Base-by-base conservation (phyloP, 2,888 invertebrate species). In the Pristionchus fissidentatus region DNA sequence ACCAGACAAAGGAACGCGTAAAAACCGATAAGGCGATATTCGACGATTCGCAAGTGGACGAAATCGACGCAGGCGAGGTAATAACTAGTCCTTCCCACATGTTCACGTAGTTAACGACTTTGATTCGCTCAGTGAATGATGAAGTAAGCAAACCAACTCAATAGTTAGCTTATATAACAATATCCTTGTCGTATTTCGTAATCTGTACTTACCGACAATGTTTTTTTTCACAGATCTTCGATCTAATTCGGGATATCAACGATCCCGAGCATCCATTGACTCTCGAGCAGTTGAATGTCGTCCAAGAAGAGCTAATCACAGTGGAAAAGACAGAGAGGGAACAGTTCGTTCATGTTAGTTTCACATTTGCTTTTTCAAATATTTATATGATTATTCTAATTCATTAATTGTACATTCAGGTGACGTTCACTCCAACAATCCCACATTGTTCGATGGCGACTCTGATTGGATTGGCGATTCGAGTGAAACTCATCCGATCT, bases 391-490 rank as follows among this genome's bases (percentile, higher is more conserved):
- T 46, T 1, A n/a, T 75, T 26, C 5, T 57, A 96, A 26, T 70
- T 70, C 5, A 49, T 2, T 49, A 29, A 19, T 3, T 15, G 26
- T 19, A 95, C 91, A 93, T 26, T 93, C 13, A 0, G 93, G 94
- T 88, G 95, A 86, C 88, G 77, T 89, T 99, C 93, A 98, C 98
- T 0, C 99, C 99, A 0, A 99, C 99, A 0, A 98, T 99, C 90
- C 98, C 98, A 0, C 98, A 99, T 92, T 99, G 99, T 92, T 97
- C 97, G 90, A 97, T 98, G 97, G 98, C 98, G 1, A 97, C 98
- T 0, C 93, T 99, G 55, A 97, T 95, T 88, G 96, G 98, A 1
- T 94, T 99, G 0, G 96, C 97, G 0, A 97, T 99, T 88, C 94
- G 96, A 70, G 97, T 98, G 0, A 96, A 97, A 92, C 93, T 99